Evolutionary conservation across 2,797 vertebrate genomes (phyloP).

Genomic region (Hozukius guyotensis): DNA sequence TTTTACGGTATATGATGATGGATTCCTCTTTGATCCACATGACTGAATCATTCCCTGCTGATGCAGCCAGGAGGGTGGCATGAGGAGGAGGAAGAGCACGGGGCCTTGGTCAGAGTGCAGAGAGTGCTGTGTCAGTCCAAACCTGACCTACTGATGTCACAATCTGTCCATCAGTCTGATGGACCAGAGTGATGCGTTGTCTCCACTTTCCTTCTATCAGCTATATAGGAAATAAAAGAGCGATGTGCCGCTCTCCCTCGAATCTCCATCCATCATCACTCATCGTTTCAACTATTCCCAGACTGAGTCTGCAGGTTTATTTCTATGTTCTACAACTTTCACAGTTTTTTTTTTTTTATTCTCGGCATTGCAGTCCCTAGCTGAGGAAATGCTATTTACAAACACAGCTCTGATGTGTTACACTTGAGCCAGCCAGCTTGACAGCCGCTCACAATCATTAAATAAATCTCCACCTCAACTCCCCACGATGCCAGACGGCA

Average conservation of each 20-base stretch:
- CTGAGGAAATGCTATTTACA: slow-evolving; percentile 39
- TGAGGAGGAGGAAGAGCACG: background rate
- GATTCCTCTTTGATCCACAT: slow-evolving; percentile 55
- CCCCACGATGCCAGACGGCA: background rate
- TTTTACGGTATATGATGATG: slow-evolving; percentile 24
- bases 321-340: slow-evolving; percentile 23
- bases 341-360: background rate
- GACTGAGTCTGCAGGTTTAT: slow-evolving; percentile 30
- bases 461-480: slow-evolving; percentile 25
- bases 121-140: slow-evolving; percentile 10
- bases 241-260: background rate
- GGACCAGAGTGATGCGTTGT: background rate
- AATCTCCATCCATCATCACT: background rate
- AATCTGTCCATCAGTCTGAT: slow-evolving; percentile 33
- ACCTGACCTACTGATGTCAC: slow-evolving; percentile 39
- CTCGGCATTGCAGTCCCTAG: slow-evolving; percentile 6
- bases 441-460: slow-evolving; percentile 42
- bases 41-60: slow-evolving; percentile 33
- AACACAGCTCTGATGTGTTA: slow-evolving; percentile 30
- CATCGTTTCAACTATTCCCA: slow-evolving; percentile 15
- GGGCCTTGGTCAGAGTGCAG: background rate
- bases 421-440: slow-evolving; percentile 5
- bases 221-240: background rate
- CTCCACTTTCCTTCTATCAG: background rate
- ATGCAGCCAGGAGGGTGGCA: slow-evolving; percentile 1